phyloP scores from a whole-genome alignment of 2,888 invertebrate genomes.

The Sturmia bella region DNA sequence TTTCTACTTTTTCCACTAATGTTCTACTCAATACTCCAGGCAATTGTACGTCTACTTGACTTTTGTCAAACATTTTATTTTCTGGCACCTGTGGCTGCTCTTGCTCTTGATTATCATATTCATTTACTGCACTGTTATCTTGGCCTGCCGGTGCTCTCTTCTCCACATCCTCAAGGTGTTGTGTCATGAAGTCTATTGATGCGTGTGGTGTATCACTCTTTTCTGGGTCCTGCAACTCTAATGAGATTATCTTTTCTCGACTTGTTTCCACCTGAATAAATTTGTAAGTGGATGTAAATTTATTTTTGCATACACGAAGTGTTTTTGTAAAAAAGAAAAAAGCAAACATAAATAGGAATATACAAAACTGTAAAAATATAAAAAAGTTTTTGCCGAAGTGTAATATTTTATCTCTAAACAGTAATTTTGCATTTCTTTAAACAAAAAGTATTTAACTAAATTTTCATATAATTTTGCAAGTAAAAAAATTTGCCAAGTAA shows the following conservation, averaged over 20 bases:
- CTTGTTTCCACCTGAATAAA: slow-evolving; percentile 90
- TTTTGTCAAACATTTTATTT: slow-evolving; percentile 26
- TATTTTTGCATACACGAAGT: slow-evolving; percentile 65
- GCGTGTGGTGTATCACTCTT: slow-evolving; percentile 73
- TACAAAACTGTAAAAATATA: slow-evolving; percentile 35
- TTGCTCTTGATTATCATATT: slow-evolving; percentile 31
- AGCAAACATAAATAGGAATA: slow-evolving; percentile 25
- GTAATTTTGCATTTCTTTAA: slow-evolving; percentile 9
- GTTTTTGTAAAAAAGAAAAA: slow-evolving; percentile 37
- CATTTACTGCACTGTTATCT: neutral
- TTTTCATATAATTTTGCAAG: slow-evolving; percentile 10
- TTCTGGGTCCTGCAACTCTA: slow-evolving; percentile 87
- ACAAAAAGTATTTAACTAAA: slow-evolving; percentile 18
- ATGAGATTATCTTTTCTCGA: slow-evolving; percentile 94
- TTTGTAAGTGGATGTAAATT: slow-evolving; percentile 75
- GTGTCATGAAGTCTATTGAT: slow-evolving; percentile 61
- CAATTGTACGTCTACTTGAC: slow-evolving; percentile 44
- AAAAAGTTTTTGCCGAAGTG: slow-evolving; percentile 37
- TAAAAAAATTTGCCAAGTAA: slow-evolving; percentile 7
- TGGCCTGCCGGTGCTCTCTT: neutral
- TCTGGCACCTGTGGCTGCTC: slow-evolving; percentile 16
- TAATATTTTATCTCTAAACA: slow-evolving; percentile 8
- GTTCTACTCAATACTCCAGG: slow-evolving; percentile 49
- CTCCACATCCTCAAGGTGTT: slow-evolving; percentile 8
- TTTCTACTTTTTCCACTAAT: slow-evolving; percentile 58